Evolutionary conservation across 2,113 vertebrate species (phyloP).

Genomic region (Grus americana): DNA sequence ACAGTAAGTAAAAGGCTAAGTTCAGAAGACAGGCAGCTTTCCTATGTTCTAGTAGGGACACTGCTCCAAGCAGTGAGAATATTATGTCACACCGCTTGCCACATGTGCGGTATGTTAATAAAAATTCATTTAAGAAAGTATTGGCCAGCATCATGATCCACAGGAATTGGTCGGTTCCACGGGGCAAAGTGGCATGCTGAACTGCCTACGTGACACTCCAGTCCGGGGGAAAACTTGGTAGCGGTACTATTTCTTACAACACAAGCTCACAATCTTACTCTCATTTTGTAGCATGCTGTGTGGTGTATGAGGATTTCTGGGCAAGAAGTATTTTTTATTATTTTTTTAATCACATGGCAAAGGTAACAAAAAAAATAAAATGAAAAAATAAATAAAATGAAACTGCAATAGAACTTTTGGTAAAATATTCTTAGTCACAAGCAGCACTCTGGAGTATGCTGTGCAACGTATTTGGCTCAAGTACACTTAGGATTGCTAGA

Average conservation of each 20-base stretch:
- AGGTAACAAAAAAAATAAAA: neutral
- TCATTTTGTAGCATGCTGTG: neutral
- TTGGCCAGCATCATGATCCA: neutral
- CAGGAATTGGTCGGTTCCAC: neutral
- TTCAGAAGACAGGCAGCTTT: conserved; percentile 27
- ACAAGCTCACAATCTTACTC: neutral
- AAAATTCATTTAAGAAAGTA: neutral
- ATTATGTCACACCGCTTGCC: neutral
- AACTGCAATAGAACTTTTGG: conserved; percentile 14
- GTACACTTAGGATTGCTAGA: conserved; percentile 55
- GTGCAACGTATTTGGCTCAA: conserved; percentile 24
- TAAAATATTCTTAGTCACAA: neutral
- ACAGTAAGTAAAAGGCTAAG: conserved; percentile 47
- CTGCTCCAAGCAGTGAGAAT: neutral
- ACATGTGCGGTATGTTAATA: neutral
- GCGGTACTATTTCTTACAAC: neutral
- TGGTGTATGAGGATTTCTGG: neutral
- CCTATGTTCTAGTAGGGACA: conserved; percentile 16
- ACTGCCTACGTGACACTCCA: neutral
- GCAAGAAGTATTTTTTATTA: neutral
- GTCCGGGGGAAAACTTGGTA: neutral
- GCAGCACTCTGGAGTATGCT: conserved; percentile 3
- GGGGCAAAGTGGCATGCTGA: neutral
- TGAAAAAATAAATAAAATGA: neutral
- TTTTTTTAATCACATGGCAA: neutral